phyloP scores from a whole-genome alignment of 2,888 invertebrate genomes.

The Caenorhabditis japonica region DNA sequence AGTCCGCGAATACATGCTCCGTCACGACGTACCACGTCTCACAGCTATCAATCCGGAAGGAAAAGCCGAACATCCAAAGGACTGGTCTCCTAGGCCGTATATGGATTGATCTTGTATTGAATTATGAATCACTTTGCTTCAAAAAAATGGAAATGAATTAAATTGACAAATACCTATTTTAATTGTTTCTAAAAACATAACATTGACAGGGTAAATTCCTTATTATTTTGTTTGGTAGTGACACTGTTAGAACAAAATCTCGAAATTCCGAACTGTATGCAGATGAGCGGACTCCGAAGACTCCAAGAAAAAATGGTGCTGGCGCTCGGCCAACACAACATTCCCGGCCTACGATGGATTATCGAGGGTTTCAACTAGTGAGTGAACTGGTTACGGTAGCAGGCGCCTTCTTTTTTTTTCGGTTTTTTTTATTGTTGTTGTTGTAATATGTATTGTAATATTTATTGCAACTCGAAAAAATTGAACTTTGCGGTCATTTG shows the following conservation, averaged over 20 bases:
- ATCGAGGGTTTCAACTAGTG: slow-evolving; percentile 72
- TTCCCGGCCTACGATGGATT: slow-evolving; percentile 70
- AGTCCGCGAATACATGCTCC: slow-evolving; percentile 71
- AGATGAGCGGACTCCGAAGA: slow-evolving; percentile 42
- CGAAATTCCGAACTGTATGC: neutral
- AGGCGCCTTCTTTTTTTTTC: slow-evolving; percentile 9
- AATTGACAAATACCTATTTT: no score
- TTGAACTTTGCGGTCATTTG: slow-evolving; percentile 14
- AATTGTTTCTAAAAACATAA: no score
- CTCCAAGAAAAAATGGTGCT: slow-evolving; percentile 55
- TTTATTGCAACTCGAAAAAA: slow-evolving; percentile 20
- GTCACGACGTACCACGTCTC: slow-evolving; percentile 58
- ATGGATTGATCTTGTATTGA: slow-evolving; percentile 48
- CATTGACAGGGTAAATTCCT: no score
- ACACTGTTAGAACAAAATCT: no score
- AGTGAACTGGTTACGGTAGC: slow-evolving; percentile 24
- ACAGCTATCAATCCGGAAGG: slow-evolving; percentile 28
- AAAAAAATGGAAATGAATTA: neutral
- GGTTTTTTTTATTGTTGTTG: neutral
- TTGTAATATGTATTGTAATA: slow-evolving; percentile 17
- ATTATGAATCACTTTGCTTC: neutral
- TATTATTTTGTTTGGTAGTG: no score
- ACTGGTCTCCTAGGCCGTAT: slow-evolving; percentile 61
- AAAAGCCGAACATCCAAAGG: slow-evolving; percentile 46
- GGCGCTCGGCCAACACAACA: slow-evolving; percentile 66